Evolutionary conservation across 2,113 vertebrate genomes (phyloP).

Genomic region (Cichladusa arquata): DNA sequence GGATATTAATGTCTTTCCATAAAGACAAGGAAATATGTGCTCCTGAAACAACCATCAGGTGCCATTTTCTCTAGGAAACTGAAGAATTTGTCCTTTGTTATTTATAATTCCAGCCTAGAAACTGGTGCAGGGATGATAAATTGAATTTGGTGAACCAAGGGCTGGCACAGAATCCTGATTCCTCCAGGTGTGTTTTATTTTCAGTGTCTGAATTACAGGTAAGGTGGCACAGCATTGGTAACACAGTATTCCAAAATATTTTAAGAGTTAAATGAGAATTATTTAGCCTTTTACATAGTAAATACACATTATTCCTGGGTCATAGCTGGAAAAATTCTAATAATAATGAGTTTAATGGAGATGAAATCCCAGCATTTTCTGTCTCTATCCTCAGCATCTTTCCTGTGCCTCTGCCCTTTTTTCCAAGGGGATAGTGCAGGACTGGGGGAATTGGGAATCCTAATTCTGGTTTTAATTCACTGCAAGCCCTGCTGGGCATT

Average conservation of each 20-base stretch:
- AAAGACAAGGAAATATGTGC: background rate
- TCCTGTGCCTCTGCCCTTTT: background rate
- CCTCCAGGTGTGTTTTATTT: background rate
- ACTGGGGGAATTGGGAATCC: background rate
- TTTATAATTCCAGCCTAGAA: background rate
- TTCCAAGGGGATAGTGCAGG: background rate
- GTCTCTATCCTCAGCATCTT: background rate
- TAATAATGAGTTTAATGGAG: background rate
- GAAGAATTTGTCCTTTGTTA: background rate
- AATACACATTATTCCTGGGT: background rate
- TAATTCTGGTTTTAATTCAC: background rate
- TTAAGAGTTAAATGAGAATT: background rate
- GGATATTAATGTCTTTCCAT: background rate
- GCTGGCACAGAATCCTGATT: background rate
- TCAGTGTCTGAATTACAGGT: background rate
- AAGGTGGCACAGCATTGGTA: background rate
- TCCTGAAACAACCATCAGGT: background rate
- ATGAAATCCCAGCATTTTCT: background rate
- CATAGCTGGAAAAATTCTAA: background rate
- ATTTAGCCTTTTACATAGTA: background rate
- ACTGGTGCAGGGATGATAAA: background rate
- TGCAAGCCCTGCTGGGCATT: background rate
- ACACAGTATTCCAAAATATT: background rate
- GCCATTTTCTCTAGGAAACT: background rate
- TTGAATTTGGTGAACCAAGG: background rate